Percentiles rank a stretch among this genome's conserved stretches.
Conservation (phyloP, 2,113 vertebrate genomes). For the Ciconia boyciana region DNA sequence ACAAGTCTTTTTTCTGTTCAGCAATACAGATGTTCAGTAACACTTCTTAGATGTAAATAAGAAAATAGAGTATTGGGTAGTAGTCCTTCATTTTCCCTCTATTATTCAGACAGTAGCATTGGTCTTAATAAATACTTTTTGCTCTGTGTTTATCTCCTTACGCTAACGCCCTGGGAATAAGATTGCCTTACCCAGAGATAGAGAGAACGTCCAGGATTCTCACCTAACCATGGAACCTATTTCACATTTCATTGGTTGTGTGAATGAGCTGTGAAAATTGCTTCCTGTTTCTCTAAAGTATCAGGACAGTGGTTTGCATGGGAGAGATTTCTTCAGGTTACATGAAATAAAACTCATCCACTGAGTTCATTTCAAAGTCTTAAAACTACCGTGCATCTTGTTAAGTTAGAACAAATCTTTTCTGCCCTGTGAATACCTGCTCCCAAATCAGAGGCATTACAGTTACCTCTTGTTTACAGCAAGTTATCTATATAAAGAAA, state of each 20-base stretch:
- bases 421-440: background rate
- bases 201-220: conserved; percentile 1
- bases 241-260: conserved; percentile 60
- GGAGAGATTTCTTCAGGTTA: background rate
- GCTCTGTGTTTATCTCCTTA: background rate
- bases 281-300: conserved; percentile 58
- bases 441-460: background rate
- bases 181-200: background rate
- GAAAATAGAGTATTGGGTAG: background rate
- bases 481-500: conserved; percentile 22
- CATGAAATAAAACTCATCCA: conserved; percentile 1
- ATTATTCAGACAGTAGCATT: background rate
- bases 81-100: background rate
- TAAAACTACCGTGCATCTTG: background rate
- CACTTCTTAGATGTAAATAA: background rate
- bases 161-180: background rate
- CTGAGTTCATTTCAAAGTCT: background rate
- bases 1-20: background rate
- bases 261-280: conserved; percentile 60
- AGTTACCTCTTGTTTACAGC: conserved; percentile 16
- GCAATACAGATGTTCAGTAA: background rate
- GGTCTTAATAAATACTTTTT: background rate
- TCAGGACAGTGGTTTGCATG: background rate
- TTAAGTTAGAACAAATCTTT: background rate
- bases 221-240: conserved; percentile 44